A percentile compares a stretch with the other conserved stretches of the same genome.
phyloP scores from a whole-genome alignment of 2,888 invertebrate genomes.

The Eretmocerus hayati region DNA sequence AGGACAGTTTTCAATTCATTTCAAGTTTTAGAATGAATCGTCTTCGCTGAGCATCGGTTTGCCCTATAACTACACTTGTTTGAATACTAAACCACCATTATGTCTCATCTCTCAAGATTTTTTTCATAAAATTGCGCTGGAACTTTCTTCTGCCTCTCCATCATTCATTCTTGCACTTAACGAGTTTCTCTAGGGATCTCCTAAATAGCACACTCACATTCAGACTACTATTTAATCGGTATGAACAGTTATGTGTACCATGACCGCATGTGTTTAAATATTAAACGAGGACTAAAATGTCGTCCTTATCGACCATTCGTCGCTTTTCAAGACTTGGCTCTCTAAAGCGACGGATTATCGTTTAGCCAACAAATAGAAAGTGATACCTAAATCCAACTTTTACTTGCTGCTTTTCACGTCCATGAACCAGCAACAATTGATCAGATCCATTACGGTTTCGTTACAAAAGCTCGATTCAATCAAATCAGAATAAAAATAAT shows the following conservation, averaged over 20 bases:
- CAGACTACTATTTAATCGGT: conserved; percentile 13
- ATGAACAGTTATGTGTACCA: conserved; percentile 21
- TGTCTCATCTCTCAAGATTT: conserved; percentile 2
- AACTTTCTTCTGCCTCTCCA: conserved; percentile 11
- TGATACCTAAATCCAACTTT: conserved; percentile 17
- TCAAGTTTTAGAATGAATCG: too few species aligned
- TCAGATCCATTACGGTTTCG: conserved; percentile 8
- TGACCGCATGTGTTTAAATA: conserved; percentile 24
- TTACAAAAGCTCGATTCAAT: conserved; percentile 17
- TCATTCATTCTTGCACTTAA: background rate
- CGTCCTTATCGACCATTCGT: conserved; percentile 18
- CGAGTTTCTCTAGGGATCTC: too few species aligned
- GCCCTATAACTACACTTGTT: conserved; percentile 1
- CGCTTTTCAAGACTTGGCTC: background rate
- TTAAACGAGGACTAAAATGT: conserved; percentile 21
- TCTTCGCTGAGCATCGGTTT: too few species aligned
- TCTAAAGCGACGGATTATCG: conserved; percentile 14
- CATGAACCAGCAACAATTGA: conserved; percentile 15
- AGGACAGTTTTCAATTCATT: too few species aligned
- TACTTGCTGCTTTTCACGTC: conserved; percentile 9
- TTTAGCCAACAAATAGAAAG: conserved; percentile 19
- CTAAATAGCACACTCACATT: too few species aligned
- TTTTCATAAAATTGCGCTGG: conserved; percentile 1
- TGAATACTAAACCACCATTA: conserved; percentile 8
- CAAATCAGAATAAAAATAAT: conserved; percentile 17